A percentile compares a stretch with the other conserved stretches of the same genome.
These are phyloP conservation scores for Chrysogorgia sp. DNA, from an alignment of 92 coral and sea anemone genomes.

Conservation along the genomic window DNA sequence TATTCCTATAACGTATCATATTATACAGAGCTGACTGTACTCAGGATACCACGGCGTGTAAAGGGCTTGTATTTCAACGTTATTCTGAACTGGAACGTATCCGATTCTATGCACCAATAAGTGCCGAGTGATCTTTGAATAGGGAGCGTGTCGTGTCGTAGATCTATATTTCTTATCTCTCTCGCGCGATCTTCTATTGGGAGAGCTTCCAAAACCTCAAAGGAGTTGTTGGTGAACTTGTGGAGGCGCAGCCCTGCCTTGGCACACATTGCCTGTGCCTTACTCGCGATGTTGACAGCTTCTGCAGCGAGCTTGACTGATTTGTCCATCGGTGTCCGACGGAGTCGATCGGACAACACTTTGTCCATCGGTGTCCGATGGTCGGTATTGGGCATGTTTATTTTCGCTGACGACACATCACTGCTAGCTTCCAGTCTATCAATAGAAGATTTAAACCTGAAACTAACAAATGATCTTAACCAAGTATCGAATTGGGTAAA, in stretches of 20 bases:
- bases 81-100: constrained; percentile 13
- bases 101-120: constrained; percentile 1
- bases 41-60: constrained; percentile 26
- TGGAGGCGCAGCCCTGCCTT: constrained; percentile 31
- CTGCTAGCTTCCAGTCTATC: no score
- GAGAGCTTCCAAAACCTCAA: constrained; percentile 41
- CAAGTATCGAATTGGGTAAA: no score
- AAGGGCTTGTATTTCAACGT: constrained; percentile 4
- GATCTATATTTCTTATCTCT: constrained; percentile 23
- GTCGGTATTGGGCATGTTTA: no score
- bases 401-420: no score
- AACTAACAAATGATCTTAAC: no score
- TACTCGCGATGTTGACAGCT: constrained; percentile 46
- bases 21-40: constrained; percentile 17
- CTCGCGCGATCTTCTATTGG: constrained; percentile 39
- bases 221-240: constrained; percentile 55
- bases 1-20: neutral
- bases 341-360: no score
- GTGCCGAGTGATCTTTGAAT: constrained; percentile 14
- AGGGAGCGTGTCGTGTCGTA: constrained; percentile 23
- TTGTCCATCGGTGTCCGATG: no score
- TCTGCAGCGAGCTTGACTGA: constrained; percentile 34
- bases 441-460: no score
- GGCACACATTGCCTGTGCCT: constrained; percentile 49
- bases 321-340: constrained; percentile 53